Percentiles rank a stretch among this genome's conserved stretches.
Evolutionary conservation across 2,888 invertebrate species (phyloP).

Genomic region (Synergus itoensis): DNA sequence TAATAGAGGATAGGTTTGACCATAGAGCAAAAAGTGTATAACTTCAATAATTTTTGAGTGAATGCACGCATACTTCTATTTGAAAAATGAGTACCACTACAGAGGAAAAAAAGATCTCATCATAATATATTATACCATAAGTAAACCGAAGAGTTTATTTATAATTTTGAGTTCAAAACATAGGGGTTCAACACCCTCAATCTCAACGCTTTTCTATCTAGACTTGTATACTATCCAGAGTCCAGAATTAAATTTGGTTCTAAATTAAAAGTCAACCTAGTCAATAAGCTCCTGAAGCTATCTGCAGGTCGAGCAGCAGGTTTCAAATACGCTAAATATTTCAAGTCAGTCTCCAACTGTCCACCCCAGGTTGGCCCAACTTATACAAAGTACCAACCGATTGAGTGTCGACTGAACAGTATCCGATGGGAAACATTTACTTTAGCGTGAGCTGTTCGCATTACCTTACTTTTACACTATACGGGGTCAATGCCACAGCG

Average conservation of each 20-base stretch:
- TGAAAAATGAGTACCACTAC: no score
- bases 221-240: no score
- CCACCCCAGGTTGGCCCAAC: conserved; percentile 18
- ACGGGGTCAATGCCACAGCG: conserved; percentile 75
- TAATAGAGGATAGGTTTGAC: no score
- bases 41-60: no score
- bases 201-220: no score
- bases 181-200: no score
- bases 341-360: conserved; percentile 3
- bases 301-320: neutral
- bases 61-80: no score
- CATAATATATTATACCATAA: no score
- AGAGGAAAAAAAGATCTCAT: no score
- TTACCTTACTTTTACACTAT: conserved; percentile 72
- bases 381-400: conserved; percentile 14
- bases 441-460: conserved; percentile 71
- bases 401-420: conserved; percentile 41
- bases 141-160: no score
- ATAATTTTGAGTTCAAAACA: no score
- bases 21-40: no score
- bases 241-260: neutral
- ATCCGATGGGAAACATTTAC: conserved; percentile 40
- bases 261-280: neutral
- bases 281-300: neutral
- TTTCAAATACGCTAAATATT: neutral